A percentile compares a stretch with the other conserved stretches of the same genome.
phyloP scores from a whole-genome alignment of 2,888 invertebrate genomes.

The Junonia oenone region DNA sequence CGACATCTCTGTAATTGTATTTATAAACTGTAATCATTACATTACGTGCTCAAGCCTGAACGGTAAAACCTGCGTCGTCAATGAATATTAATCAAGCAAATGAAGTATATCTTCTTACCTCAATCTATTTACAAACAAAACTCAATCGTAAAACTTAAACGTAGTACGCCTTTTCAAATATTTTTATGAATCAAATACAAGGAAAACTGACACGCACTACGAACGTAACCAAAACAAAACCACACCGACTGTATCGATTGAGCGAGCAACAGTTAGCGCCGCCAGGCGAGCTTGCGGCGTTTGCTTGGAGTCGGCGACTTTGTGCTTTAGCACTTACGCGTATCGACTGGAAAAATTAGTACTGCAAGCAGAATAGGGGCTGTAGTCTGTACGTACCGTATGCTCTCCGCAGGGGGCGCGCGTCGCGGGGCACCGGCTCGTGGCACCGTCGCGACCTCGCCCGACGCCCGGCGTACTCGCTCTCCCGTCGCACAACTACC shows the following conservation, averaged over 20 bases:
- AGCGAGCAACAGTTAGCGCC: constrained; percentile 48
- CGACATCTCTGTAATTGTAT: not conserved
- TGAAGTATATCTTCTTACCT: not conserved
- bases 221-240: constrained; percentile 53
- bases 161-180: not conserved
- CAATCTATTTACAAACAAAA: not conserved
- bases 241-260: constrained; percentile 51
- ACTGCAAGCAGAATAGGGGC: not conserved
- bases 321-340: not conserved
- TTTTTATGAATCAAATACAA: constrained; percentile 7
- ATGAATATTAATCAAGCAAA: not conserved
- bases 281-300: not conserved
- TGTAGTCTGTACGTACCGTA: not conserved
- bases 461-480: constrained; percentile 33
- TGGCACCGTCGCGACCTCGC: constrained; percentile 20
- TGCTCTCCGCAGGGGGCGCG: not conserved
- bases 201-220: constrained; percentile 30
- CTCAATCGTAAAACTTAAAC: not conserved
- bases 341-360: not conserved
- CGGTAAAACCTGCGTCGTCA: not conserved
- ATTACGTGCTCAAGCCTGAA: not conserved
- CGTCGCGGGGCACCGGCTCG: not conserved
- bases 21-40: not conserved
- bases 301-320: not conserved
- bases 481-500: constrained; percentile 18